Evolutionary conservation across 2,113 vertebrate species (phyloP).

Genomic region (Platichthys flesus): DNA sequence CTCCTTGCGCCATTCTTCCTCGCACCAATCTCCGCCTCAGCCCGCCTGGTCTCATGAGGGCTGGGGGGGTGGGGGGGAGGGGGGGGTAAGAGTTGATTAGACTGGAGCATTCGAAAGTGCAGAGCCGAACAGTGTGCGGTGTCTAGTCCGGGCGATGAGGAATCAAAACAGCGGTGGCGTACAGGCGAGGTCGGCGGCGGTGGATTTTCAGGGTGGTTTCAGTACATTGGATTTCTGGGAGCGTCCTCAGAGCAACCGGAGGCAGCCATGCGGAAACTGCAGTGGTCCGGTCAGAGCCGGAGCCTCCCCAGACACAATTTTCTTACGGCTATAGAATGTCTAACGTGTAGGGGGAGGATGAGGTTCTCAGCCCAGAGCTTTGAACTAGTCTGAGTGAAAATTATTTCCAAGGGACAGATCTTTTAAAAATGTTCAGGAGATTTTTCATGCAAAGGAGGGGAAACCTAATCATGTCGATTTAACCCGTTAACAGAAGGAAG

Average conservation of each 20-base stretch:
- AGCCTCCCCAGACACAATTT: conserved; percentile 66
- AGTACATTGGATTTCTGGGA: conserved; percentile 74
- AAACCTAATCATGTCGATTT: too few species aligned
- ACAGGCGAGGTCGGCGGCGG: conserved; percentile 63
- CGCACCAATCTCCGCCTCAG: conserved; percentile 46
- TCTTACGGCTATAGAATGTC: conserved; percentile 69
- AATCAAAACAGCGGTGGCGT: conserved; percentile 63
- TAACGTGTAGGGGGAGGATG: conserved; percentile 55
- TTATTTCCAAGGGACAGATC: conserved; percentile 40
- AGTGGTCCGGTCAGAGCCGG: conserved; percentile 68
- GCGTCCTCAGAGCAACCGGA: conserved; percentile 69
- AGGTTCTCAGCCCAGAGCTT: conserved; percentile 51
- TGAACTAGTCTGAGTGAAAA: conserved; percentile 47
- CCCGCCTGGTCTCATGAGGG: conserved; percentile 63
- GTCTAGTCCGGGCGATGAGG: conserved; percentile 65
- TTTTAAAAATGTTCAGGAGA: too few species aligned
- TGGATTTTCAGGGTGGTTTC: conserved; percentile 73
- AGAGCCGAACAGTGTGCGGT: conserved; percentile 53
- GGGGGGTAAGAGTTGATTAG: conserved; percentile 72
- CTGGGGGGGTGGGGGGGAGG: conserved; percentile 35
- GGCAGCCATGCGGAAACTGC: conserved; percentile 74
- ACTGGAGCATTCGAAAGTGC: conserved; percentile 69
- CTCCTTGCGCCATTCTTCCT: conserved; percentile 37
- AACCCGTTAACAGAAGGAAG: too few species aligned
- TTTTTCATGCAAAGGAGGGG: neutral